Evolutionary conservation across 1,140 invertebrate genomes (phyloP).

Genomic region (Caenorhabditis brenneri): DNA sequence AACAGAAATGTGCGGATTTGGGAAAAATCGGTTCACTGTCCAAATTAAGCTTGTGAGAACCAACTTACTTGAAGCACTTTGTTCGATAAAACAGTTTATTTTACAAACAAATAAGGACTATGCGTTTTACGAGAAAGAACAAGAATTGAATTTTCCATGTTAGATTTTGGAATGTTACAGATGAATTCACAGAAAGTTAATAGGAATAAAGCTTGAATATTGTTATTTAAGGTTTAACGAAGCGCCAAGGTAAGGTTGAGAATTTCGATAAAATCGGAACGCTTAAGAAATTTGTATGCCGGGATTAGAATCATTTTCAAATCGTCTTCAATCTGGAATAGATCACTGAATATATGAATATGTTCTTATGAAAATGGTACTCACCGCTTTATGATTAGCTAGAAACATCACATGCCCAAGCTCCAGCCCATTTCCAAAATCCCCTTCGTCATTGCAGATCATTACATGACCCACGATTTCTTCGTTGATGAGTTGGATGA

Average conservation of each 20-base stretch:
- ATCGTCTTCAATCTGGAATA: neutral
- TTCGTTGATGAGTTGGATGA: neutral
- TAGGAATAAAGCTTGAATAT: too few species aligned
- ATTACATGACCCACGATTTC: neutral
- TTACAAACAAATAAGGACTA: neutral
- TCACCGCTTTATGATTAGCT: neutral
- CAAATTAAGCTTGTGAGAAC: too few species aligned
- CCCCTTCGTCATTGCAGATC: neutral
- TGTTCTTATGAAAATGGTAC: too few species aligned
- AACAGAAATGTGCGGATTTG: too few species aligned
- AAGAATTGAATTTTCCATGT: too few species aligned
- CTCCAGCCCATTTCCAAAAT: constrained; percentile 36
- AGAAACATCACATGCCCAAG: constrained; percentile 22
- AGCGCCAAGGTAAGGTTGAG: neutral
- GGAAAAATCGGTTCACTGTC: too few species aligned
- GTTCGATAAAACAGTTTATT: neutral
- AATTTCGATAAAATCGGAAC: neutral
- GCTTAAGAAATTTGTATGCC: neutral
- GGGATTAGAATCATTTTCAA: neutral
- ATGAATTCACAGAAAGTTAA: too few species aligned
- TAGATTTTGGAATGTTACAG: neutral
- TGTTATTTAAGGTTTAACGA: too few species aligned
- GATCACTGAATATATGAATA: too few species aligned
- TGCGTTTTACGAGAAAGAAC: too few species aligned
- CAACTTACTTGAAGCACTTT: too few species aligned